phyloP scores from a whole-genome alignment of 2,888 invertebrate genomes.

The Aradus depressus region DNA sequence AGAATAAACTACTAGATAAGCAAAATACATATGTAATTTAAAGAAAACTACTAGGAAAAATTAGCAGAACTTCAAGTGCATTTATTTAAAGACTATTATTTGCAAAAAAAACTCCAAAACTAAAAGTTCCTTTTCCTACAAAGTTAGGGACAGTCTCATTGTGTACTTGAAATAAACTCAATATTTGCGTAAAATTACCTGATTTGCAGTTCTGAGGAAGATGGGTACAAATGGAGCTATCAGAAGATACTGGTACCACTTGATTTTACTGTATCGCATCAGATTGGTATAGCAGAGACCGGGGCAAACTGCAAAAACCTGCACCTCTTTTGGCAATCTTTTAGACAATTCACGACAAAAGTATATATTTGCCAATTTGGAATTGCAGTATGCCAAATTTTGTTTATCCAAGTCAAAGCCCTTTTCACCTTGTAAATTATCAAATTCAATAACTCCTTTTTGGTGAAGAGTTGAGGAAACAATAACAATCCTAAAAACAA shows the following conservation, averaged over 20 bases:
- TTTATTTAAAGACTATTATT: too few species aligned
- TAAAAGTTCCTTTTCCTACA: too few species aligned
- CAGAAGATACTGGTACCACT: conserved; percentile 61
- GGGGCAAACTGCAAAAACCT: conserved; percentile 60
- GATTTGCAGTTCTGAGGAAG: conserved; percentile 58
- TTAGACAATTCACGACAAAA: conserved; percentile 55
- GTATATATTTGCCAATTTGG: conserved; percentile 65
- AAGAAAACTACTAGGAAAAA: too few species aligned
- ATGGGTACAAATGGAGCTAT: conserved; percentile 58
- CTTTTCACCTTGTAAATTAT: conserved; percentile 51
- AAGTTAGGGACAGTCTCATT: too few species aligned
- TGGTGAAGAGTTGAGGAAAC: conserved; percentile 62
- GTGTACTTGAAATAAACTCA: background rate
- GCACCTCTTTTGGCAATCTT: conserved; percentile 41
- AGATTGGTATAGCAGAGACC: conserved; percentile 69
- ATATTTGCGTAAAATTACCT: conserved; percentile 41
- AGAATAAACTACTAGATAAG: too few species aligned
- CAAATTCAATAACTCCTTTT: conserved; percentile 53
- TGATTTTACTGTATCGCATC: conserved; percentile 49
- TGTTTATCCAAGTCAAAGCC: conserved; percentile 38
- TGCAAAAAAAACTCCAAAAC: too few species aligned
- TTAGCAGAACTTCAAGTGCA: too few species aligned
- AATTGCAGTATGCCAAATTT: conserved; percentile 59
- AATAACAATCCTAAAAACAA: conserved; percentile 50
- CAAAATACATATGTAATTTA: background rate